A percentile compares a stretch with the other conserved stretches of the same genome.
These are phyloP conservation scores for Agrotis clavis DNA, from an alignment of 2,888 invertebrate species.

Conservation along the genomic window DNA sequence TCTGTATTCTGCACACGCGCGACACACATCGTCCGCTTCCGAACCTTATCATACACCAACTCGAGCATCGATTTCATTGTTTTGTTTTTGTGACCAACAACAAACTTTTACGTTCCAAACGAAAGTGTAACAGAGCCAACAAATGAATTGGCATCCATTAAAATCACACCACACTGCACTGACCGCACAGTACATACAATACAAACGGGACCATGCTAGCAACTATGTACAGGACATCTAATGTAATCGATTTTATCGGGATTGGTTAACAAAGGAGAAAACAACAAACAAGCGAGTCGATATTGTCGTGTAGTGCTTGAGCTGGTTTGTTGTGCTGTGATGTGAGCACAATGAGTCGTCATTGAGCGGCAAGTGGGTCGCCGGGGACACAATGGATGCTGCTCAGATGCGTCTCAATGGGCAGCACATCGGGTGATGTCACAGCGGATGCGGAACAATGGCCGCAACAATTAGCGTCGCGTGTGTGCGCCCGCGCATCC, in stretches of 20 bases:
- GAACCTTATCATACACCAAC: constrained; percentile 47
- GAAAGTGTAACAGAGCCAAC: constrained; percentile 33
- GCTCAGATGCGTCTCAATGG: constrained; percentile 74
- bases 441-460: constrained; percentile 84
- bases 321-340: constrained; percentile 35
- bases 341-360: constrained; percentile 73
- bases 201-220: background rate
- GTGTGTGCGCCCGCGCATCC: constrained; percentile 56
- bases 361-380: constrained; percentile 79
- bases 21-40: constrained; percentile 66
- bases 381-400: constrained; percentile 75
- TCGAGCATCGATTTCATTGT: constrained; percentile 61
- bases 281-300: constrained; percentile 42
- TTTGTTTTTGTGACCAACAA: constrained; percentile 59
- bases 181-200: background rate
- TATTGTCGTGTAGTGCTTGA: constrained; percentile 31
- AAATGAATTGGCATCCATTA: constrained; percentile 10
- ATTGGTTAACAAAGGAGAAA: constrained; percentile 29
- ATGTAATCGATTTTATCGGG: constrained; percentile 16
- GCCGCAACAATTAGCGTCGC: constrained; percentile 76
- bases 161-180: background rate
- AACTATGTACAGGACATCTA: constrained; percentile 1
- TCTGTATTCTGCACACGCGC: constrained; percentile 68
- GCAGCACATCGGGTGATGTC: constrained; percentile 73
- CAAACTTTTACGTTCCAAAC: constrained; percentile 41